Base-by-base conservation (phyloP, 2,888 invertebrate species). In the Drosophila incognita region DNA sequence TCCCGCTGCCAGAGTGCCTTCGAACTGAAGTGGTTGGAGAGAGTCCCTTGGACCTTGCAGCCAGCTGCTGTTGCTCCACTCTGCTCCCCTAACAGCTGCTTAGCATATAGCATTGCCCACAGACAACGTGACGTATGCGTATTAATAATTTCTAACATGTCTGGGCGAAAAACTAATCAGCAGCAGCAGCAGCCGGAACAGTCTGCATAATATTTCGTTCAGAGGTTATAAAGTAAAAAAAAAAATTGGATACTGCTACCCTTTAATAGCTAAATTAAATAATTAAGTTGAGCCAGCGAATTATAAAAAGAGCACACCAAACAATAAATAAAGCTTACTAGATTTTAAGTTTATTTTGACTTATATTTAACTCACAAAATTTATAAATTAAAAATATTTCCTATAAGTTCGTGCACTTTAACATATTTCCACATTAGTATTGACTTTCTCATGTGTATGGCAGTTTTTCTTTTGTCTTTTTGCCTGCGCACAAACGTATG, bases 121-220 rank as follows among this genome's bases (percentile, higher is more conserved):
- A 46, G 69, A 54, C 68, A 57, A 75, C 74, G 66, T 82, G 87
- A 85, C 88, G 77, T 87, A 87, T 85, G 73, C 60, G 74, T 64
- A 86, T 69, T 85, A 89, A 85, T 87, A 57, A 74, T 66, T 80
- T 79, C 24, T 48, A 54, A 35, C 62, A 69, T 65, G 64, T 76
- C 72, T 42, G 54, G 15, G 60, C 24, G 40, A 72, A 71, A 75
- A 71, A 75, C 84, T 76, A 82, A 82, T 84, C 76, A 75, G 38
- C 64, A 65, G 24, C 60, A 69, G 24, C 48, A 69, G 29, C 48
- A 72, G 38, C 33, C 33, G 54, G 29, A 36, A 54, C 42, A 27
- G 18, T 21, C 42, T 31, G 21, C 42, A 38, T 52, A 35, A 49
- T 58, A 49, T 56, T 33, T 61, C 42, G 35, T 56, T 38, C 29